Base-by-base conservation (phyloP, 2,113 vertebrate genomes). In the Phainopepla nitens region DNA sequence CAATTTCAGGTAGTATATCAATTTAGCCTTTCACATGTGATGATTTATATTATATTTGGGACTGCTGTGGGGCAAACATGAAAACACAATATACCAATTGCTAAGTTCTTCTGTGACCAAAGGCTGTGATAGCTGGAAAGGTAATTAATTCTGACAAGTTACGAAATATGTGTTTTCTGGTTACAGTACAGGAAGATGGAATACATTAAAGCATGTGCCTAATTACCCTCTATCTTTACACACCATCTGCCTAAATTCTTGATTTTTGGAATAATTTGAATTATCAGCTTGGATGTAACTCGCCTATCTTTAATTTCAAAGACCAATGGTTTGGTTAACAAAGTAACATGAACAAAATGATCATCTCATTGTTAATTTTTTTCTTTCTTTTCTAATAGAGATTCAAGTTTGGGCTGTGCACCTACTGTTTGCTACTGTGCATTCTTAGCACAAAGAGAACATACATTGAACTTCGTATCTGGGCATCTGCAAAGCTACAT, bases 1-100 rank as follows among this genome's bases (percentile, higher is more conserved):
- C 96, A 97, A 97, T 98, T 98, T 97, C 76, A 96, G 93, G 93
- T 76, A 97, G 92, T 91, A 87, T 97, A 98, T 98, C 97, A 94
- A 90, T 97, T 98, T 98, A 97, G 88, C 95, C 95, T 93, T 96
- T 94, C 84, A 80, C 89, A 61, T 60, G 82, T 93, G 96, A 96
- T 95, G 93, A 96, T 96, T 95, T 96, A 94, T 95, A 97, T 97
- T 92, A 96, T 97, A 91, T 96, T 96, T 96, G 77, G 92, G 82
- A 96, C 88, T 94, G 84, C 95, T 95, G 88, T 58, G 94, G 76
- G 79, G 81, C 88, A 91, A 93, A 96, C 5, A 44, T 92, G 93
- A 96, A 94, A 97, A 93, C 49, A 86, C 44, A 78, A 72, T 94
- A 95, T 71, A 92, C 62, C 94, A 87, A 84, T 71, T 87, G 78